These are phyloP conservation scores for Phymorhynchus buccinoides DNA, from an alignment of 1,140 invertebrate species.

Conservation along the genomic window DNA sequence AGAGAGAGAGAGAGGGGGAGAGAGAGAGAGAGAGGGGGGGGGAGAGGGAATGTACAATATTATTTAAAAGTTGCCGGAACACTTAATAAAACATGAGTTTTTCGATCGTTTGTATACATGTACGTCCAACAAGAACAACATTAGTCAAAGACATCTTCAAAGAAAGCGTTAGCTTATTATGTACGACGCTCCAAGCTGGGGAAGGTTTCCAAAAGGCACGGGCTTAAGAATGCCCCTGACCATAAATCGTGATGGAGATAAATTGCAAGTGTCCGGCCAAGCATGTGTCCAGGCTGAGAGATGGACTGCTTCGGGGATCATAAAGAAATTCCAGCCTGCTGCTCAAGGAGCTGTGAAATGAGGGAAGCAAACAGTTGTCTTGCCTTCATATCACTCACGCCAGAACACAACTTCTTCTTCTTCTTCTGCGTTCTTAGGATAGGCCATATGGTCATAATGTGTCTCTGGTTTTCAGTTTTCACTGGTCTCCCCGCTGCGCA, in stretches of 20 bases:
- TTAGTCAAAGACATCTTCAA: neutral
- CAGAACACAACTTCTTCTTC: neutral
- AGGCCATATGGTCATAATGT: too few species aligned
- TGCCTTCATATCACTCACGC: neutral
- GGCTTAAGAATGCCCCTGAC: neutral
- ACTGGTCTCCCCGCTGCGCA: too few species aligned
- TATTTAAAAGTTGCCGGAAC: too few species aligned
- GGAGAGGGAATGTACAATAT: too few species aligned
- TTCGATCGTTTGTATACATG: too few species aligned
- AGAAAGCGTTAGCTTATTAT: neutral
- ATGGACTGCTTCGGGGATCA: neutral
- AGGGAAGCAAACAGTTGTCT: neutral
- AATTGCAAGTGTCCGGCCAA: conserved; percentile 1
- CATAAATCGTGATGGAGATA: neutral
- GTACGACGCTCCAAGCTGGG: neutral
- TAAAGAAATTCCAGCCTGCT: neutral
- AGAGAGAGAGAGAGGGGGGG: too few species aligned
- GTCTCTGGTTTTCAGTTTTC: too few species aligned
- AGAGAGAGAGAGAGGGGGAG: too few species aligned
- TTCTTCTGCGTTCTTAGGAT: too few species aligned
- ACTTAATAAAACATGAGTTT: too few species aligned
- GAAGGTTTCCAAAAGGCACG: neutral
- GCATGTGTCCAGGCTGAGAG: conserved; percentile 10
- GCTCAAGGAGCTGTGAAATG: neutral
- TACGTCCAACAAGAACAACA: too few species aligned